Evolutionary conservation across 2,888 invertebrate genomes (phyloP), one percentile per base, ranked within the genome.

Genomic region (Operophtera brumata): DNA sequence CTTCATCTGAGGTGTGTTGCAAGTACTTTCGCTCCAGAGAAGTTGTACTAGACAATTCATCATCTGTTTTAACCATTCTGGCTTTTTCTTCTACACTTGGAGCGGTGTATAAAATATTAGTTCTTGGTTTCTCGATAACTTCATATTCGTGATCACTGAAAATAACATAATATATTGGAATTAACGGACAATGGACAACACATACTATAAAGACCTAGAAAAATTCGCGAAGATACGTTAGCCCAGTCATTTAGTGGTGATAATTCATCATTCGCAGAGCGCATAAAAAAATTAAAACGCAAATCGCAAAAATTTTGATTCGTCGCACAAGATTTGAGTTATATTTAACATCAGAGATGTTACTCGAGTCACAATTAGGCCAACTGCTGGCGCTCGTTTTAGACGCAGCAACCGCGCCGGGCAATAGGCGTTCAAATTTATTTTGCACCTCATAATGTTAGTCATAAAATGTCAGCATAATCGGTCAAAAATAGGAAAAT

Each of bases 81-180:
- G 77, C 67, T 61, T 79, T 84, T 61, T 86, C 84, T 49, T 91
- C 88, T 59, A 80, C 67, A 69, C 77, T 80, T 25, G 82, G 78
- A 52, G 77, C 66, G 44, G 85, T 82, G 69, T 81, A 87, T 63
- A 80, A 69, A 64, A 85, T 83, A 88, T 82, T 81, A 36, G 83
- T 80, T 25, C 81, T 88, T 62, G 94, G 94, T 71, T 94, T 94
- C 78, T 94, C 95, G 82, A 97, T 94, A 69, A 96, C 95, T 91
- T 97, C 97, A 91, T 97, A 97, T 88, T 96, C 96, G 93, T 97
- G 96, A 92, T 96, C 96, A 92, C 96, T 97, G 91, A 70, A 93
- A 93, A 68, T 67, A 76, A 61, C 64, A 65, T 62, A 39, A 30
- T 62, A 42, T 13, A n/a, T 49, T 48, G 11, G n/a, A 12, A 30